Conservation (phyloP, 2,113 vertebrate species). For the Pelodiscus sinensis region DNA sequence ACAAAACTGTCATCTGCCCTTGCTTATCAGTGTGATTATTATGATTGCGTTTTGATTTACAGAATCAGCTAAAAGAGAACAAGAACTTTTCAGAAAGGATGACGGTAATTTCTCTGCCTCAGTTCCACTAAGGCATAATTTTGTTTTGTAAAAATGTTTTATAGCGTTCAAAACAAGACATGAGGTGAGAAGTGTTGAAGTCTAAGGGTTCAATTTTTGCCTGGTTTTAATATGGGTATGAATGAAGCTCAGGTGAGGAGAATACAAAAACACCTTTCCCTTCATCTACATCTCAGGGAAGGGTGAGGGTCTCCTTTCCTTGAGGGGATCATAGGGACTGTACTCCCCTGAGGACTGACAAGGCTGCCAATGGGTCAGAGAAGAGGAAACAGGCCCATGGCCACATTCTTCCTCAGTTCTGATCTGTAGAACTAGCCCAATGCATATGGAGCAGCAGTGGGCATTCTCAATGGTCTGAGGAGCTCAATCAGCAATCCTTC, state of each 20-base stretch:
- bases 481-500: not conserved
- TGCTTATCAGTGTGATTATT: not conserved
- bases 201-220: not conserved
- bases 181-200: not conserved
- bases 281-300: not conserved
- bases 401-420: not conserved
- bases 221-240: not conserved
- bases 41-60: accelerated
- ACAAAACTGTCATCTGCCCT: too few species aligned
- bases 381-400: not conserved
- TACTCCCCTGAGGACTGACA: not conserved
- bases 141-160: not conserved
- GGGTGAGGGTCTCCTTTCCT: not conserved
- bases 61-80: accelerated
- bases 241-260: not conserved
- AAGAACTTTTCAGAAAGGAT: accelerated
- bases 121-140: accelerated
- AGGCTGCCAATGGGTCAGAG: not conserved
- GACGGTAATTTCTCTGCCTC: accelerated
- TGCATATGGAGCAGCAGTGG: not conserved
- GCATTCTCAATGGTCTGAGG: not conserved
- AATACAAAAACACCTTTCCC: too few species aligned
- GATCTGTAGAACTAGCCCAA: too few species aligned
- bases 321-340: accelerated
- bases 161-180: not conserved